Base-by-base conservation (phyloP, 2,888 invertebrate genomes). In the Carcina quercana region DNA sequence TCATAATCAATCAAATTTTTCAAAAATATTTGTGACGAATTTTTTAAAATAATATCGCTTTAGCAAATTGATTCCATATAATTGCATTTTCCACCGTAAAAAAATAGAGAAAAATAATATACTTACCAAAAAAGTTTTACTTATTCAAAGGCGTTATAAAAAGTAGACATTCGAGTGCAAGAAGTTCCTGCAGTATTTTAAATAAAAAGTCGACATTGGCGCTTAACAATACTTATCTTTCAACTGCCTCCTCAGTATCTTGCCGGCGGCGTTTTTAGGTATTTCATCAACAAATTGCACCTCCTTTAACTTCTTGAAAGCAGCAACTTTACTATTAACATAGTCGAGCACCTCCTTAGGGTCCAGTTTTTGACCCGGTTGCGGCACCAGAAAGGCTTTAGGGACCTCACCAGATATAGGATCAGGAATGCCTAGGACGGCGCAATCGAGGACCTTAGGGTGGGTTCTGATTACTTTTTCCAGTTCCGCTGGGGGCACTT, bases 401-500 rank as follows among this genome's bases (percentile, higher is more conserved):
- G 95, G 95, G 0, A 88, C 80, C 70, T 95, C 95, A 0, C 95
- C 95, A n/a, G 80, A 78, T 10, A 85, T 56, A 0, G 84, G 74
- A 50, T 94, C 89, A 0, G 90, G 88, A n/a, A 93, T 72, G 0
- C 95, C 96, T 39, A 96, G 70, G 0, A 97, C 96, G 0, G 93
- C 96, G 0, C 92, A 94, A 56, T 97, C 96, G 2, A 84, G 60
- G 0, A 97, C 85, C 27, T 88, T 87, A 0, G 93, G 91, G 67
- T 94, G 91, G 1, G 86, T 84, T 32, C 92, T 78, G 4, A 95
- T 64, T 1, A 93, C 52, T 27, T 86, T 90, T 70, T 96, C 96
- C 17, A 96, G 62, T 66, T 96, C 96, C 0, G 96, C 95, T 5
- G 96, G 96, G 1, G 96, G 89, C 11, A 96, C 95, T 89, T 95